Evolutionary conservation across 2,888 invertebrate genomes (phyloP).

Genomic region (Noctua janthe): DNA sequence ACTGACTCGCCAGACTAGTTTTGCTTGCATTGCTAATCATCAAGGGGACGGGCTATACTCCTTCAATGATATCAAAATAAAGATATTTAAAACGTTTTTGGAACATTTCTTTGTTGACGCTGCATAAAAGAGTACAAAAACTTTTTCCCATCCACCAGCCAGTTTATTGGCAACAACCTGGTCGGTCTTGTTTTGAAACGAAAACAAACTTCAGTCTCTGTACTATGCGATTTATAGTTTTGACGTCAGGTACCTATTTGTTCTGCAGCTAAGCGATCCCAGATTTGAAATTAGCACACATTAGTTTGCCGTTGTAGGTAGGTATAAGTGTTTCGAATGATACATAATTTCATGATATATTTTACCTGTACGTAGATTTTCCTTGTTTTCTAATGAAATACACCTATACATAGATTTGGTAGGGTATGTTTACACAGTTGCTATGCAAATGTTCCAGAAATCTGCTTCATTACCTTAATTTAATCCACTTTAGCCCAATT

Average conservation of each 20-base stretch:
- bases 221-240: slow-evolving; percentile 31
- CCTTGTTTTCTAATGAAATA: slow-evolving; percentile 1
- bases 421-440: background rate
- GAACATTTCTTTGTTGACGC: slow-evolving; percentile 22
- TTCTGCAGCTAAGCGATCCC: slow-evolving; percentile 14
- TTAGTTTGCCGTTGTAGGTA: slow-evolving; percentile 3
- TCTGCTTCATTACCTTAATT: slow-evolving; percentile 46
- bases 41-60: slow-evolving; percentile 39
- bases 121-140: slow-evolving; percentile 15
- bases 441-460: slow-evolving; percentile 32
- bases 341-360: slow-evolving; percentile 16
- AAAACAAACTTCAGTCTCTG: slow-evolving; percentile 36
- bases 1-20: slow-evolving; percentile 84
- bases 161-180: slow-evolving; percentile 37
- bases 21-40: slow-evolving; percentile 74
- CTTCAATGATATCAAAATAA: slow-evolving; percentile 29
- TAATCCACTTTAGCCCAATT: slow-evolving; percentile 46
- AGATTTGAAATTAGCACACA: slow-evolving; percentile 25
- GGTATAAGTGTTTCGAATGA: slow-evolving; percentile 18
- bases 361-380: slow-evolving; percentile 20
- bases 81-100: slow-evolving; percentile 16
- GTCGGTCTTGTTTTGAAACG: slow-evolving; percentile 39
- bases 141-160: slow-evolving; percentile 19
- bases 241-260: slow-evolving; percentile 31
- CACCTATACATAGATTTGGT: background rate